Evolutionary conservation across 2,797 vertebrate species (phyloP).

Genomic region (Myripristis murdjan): DNA sequence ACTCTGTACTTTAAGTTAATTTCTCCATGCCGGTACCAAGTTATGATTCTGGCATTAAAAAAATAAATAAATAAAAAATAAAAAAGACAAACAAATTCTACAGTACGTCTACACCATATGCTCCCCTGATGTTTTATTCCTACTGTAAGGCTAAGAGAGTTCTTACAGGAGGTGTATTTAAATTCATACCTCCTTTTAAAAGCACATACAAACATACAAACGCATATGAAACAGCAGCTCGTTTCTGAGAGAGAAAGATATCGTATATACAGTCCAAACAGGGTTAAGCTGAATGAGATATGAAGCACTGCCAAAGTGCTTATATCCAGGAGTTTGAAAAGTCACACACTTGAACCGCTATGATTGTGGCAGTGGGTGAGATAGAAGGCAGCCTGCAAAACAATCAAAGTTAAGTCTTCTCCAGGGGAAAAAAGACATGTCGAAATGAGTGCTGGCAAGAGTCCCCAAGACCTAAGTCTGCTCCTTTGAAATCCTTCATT

Average conservation of each 20-base stretch:
- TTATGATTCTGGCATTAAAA: conserved; percentile 40
- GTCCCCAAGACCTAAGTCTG: conserved; percentile 48
- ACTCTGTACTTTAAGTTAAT: conserved; percentile 46
- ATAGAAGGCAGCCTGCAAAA: conserved; percentile 54
- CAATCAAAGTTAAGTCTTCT: conserved; percentile 68
- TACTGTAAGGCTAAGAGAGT: conserved; percentile 6
- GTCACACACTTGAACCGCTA: conserved; percentile 47
- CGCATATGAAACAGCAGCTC: background rate
- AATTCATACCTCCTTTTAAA: conserved; percentile 16
- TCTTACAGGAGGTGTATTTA: conserved; percentile 23
- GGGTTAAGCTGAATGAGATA: conserved; percentile 43
- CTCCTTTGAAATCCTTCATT: conserved; percentile 66
- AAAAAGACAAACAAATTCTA: conserved; percentile 17
- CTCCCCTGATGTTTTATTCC: conserved; percentile 26
- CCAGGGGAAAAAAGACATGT: conserved; percentile 35
- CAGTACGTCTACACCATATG: conserved; percentile 26
- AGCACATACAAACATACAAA: background rate
- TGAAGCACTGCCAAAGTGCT: conserved; percentile 48
- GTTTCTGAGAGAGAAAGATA: background rate
- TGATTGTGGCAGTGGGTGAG: conserved; percentile 32
- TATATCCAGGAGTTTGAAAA: conserved; percentile 53
- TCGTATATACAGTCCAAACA: background rate
- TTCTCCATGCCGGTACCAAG: conserved; percentile 42
- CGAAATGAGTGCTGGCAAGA: conserved; percentile 57
- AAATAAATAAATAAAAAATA: no score